Base-by-base conservation (phyloP, 2,113 vertebrate genomes). In the Xiphophorus maculatus region DNA sequence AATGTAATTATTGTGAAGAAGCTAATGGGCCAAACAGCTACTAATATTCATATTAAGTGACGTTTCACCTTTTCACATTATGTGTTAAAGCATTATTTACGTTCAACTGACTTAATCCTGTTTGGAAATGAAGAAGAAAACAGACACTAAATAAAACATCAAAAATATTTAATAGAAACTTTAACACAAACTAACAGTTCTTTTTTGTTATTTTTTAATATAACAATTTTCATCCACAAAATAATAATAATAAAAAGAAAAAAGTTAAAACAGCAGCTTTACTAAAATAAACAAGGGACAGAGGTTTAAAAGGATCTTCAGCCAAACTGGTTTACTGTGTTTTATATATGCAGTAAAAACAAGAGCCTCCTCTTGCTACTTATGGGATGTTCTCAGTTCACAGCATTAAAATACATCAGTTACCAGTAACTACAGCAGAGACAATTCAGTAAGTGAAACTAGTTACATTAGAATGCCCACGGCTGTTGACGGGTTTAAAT, bases 141-240 rank as follows among this genome's bases (percentile, higher is more conserved):
- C 29, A 33, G 9, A 74, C 27, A 71, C 10, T 25, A 6, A 58
- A 61, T 67, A 42, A 42, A 42, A 64, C 44, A 44, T 27, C 75
- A 58, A 83, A 83, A 64, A 71, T 15, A 5, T 92, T 92, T 90
- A 91, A 89, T 91, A 67, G 63, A n/a, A 66, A 68, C 62, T 67
- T 76, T 78, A 75, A 85, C 80, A 81, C 48, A 44, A 76, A 54
- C 28, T 74, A 66, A 30, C 17, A 73, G 77, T 25, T 30, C 19
- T 48, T 81, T 0, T 79, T 28, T 48, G 80, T 0, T 68, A 76
- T 85, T 77, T 86, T 66, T 76, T 85, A 72, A 82, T 77, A 82
- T 28, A 71, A 54, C 30, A 74, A 71, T 1, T 9, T 51, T 13
- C 1, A 61, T 65, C 40, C 25, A 69, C 25, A n/a, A 30, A 63